phyloP scores from a whole-genome alignment of 1,140 invertebrate species.

The Drosophila kohkoa region DNA sequence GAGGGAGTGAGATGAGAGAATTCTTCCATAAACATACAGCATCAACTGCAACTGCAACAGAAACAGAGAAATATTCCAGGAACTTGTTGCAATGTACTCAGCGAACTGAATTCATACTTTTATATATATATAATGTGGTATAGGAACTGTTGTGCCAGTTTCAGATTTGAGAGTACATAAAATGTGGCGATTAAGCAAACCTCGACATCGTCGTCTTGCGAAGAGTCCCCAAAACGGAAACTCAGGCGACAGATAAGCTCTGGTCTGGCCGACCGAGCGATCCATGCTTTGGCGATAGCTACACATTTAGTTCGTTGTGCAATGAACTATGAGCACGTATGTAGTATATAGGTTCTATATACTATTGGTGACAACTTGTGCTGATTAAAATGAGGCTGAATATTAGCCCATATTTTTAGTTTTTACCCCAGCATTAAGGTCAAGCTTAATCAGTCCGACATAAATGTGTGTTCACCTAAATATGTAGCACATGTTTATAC shows the following conservation, averaged over 20 bases:
- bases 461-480: slow-evolving; percentile 2
- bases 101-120: not conserved
- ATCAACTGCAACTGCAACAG: slow-evolving; percentile 25
- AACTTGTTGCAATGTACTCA: slow-evolving; percentile 30
- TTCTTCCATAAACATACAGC: slow-evolving; percentile 37
- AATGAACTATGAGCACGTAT: slow-evolving; percentile 42
- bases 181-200: slow-evolving; percentile 69
- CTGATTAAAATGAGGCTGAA: slow-evolving; percentile 49
- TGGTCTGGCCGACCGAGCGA: slow-evolving; percentile 18
- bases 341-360: slow-evolving; percentile 17
- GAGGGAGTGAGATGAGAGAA: not conserved
- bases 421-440: slow-evolving; percentile 57
- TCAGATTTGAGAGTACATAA: slow-evolving; percentile 40
- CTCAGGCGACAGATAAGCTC: slow-evolving; percentile 62
- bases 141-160: slow-evolving; percentile 48
- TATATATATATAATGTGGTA: slow-evolving; percentile 4
- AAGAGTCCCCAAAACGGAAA: slow-evolving; percentile 68
- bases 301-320: slow-evolving; percentile 58
- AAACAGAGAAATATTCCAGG: slow-evolving; percentile 38
- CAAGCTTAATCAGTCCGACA: slow-evolving; percentile 60
- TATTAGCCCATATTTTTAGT: slow-evolving; percentile 29
- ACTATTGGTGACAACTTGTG: slow-evolving; percentile 48
- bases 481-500: not conserved
- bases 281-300: slow-evolving; percentile 63
- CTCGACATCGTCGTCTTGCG: slow-evolving; percentile 21